phyloP scores from a whole-genome alignment of 2,888 invertebrate species.

The Drosophila helvetica region DNA sequence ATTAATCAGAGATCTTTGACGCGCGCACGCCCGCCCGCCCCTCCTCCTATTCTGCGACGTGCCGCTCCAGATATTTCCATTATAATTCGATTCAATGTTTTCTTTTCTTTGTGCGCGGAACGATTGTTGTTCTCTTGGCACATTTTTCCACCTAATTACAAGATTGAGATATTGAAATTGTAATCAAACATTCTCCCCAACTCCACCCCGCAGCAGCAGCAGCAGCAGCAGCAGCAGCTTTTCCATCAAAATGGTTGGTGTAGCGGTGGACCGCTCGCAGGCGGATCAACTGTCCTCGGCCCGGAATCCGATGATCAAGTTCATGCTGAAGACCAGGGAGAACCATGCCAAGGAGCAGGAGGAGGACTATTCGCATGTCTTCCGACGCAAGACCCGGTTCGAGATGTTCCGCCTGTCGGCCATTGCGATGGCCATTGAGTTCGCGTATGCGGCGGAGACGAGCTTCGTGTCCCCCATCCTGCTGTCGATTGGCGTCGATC shows the following conservation, averaged over 20 bases:
- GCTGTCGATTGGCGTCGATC: slow-evolving; percentile 86
- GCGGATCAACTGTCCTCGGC: slow-evolving; percentile 70
- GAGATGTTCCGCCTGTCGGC: slow-evolving; percentile 82
- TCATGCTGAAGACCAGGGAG: slow-evolving; percentile 82
- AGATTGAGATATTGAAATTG: slow-evolving; percentile 26
- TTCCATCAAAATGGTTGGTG: slow-evolving; percentile 80
- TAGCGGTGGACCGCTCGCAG: slow-evolving; percentile 63
- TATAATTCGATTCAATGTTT: slow-evolving; percentile 68
- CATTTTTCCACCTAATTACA: slow-evolving; percentile 20
- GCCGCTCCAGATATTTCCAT: slow-evolving; percentile 49
- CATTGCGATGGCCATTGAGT: slow-evolving; percentile 86
- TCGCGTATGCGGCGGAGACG: slow-evolving; percentile 88
- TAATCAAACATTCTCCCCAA: neutral
- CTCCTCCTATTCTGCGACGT: slow-evolving; percentile 35
- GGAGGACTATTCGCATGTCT: slow-evolving; percentile 83
- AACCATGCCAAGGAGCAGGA: slow-evolving; percentile 82
- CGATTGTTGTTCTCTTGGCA: slow-evolving; percentile 6
- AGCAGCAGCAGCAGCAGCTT: neutral
- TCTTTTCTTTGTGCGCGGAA: slow-evolving; percentile 23
- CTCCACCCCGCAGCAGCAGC: no score
- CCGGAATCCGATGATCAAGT: slow-evolving; percentile 82
- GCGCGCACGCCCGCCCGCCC: neutral
- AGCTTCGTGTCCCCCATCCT: slow-evolving; percentile 88
- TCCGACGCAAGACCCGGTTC: slow-evolving; percentile 81
- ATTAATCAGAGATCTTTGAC: slow-evolving; percentile 52